Evolutionary conservation across 1,140 invertebrate species (phyloP).

Genomic region (Eueides isabella): DNA sequence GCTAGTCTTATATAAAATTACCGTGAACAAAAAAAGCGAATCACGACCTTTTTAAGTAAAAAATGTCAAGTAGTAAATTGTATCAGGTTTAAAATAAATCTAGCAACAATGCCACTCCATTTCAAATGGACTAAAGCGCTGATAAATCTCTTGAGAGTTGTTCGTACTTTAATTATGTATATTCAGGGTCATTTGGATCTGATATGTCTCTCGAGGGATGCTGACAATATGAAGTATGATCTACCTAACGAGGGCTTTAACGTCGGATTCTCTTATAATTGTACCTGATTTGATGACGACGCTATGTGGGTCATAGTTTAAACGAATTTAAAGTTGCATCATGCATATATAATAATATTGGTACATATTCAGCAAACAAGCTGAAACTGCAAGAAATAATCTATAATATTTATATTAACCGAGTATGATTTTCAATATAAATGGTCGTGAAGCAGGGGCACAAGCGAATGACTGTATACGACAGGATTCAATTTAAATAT

Average conservation of each 20-base stretch:
- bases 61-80: slow-evolving; percentile 17
- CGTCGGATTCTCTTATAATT: slow-evolving; percentile 19
- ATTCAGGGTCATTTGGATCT: slow-evolving; percentile 21
- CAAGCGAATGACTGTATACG: no score
- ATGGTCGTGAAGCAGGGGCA: no score
- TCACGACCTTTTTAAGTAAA: background rate
- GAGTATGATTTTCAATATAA: no score
- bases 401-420: no score
- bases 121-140: slow-evolving; percentile 17
- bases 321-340: background rate
- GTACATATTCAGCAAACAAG: no score
- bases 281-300: slow-evolving; percentile 7
- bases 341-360: no score
- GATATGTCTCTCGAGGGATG: slow-evolving; percentile 26
- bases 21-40: background rate
- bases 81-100: slow-evolving; percentile 14
- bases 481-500: no score
- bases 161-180: slow-evolving; percentile 29
- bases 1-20: background rate
- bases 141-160: slow-evolving; percentile 19
- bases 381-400: no score
- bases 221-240: slow-evolving; percentile 15
- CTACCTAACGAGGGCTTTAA: slow-evolving; percentile 21
- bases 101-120: slow-evolving; percentile 1
- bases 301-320: background rate